Percentiles rank a stretch among this genome's conserved stretches.
Conservation (phyloP, 2,888 invertebrate species). For the Campoplex capitator region DNA sequence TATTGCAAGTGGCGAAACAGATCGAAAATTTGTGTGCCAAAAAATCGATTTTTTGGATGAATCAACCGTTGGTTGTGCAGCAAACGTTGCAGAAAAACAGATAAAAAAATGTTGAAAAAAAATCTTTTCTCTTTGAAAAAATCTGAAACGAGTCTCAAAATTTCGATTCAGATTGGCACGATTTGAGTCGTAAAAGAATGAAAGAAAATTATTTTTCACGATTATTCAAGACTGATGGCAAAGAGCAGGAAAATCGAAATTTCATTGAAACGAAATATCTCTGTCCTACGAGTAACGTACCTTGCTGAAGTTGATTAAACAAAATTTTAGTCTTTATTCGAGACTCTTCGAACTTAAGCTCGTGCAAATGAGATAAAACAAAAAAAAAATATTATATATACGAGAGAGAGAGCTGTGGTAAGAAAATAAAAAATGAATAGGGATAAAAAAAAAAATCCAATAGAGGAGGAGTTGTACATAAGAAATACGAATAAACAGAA, state of each 20-base stretch:
- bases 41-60: too few relatives aligned
- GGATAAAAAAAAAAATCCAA: conserved; percentile 3
- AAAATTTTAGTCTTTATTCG: conserved; percentile 54
- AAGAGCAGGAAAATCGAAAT: conserved; percentile 7
- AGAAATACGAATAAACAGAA: conserved; percentile 27
- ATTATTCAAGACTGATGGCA: not conserved
- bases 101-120: not conserved
- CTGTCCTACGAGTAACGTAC: conserved; percentile 60
- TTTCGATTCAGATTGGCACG: too few relatives aligned
- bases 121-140: too few relatives aligned
- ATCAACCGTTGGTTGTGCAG: not conserved
- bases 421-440: not conserved
- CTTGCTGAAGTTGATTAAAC: conserved; percentile 52
- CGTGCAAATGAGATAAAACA: not conserved
- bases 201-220: too few relatives aligned
- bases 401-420: not conserved
- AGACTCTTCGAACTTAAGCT: conserved; percentile 27
- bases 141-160: too few relatives aligned
- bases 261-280: conserved; percentile 28
- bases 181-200: too few relatives aligned
- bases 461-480: conserved; percentile 62
- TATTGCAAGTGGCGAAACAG: too few relatives aligned
- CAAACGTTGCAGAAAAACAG: too few relatives aligned
- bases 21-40: not conserved
- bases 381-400: not conserved